Conservation (phyloP, 2,888 invertebrate genomes). For the Linyphia triangularis region DNA sequence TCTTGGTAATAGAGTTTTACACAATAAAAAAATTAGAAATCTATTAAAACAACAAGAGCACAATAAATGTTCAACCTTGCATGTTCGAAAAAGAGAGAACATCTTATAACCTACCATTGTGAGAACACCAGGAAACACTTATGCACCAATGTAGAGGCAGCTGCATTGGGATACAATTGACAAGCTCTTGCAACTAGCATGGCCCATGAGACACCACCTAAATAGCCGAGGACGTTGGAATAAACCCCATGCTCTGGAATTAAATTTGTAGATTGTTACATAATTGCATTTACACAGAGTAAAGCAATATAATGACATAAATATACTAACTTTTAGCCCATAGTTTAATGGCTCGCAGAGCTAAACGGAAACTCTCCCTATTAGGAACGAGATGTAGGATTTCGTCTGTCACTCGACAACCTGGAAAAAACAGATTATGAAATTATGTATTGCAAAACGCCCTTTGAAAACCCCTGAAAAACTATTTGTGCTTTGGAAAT, state of each 20-base stretch:
- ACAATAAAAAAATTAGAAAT: too few species aligned
- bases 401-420: conserved; percentile 99
- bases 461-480: too few species aligned
- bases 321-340: conserved; percentile 94
- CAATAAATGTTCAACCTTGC: not conserved
- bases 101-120: conserved; percentile 85
- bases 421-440: conserved; percentile 78
- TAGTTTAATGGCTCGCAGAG: conserved; percentile 95
- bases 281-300: too few species aligned
- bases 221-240: conserved; percentile 97
- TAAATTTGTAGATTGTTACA: not conserved
- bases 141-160: conserved; percentile 95
- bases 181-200: conserved; percentile 99
- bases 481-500: too few species aligned
- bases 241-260: conserved; percentile 93
- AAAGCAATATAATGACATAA: too few species aligned
- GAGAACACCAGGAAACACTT: conserved; percentile 99
- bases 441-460: too few species aligned
- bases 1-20: too few species aligned
- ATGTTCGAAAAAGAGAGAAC: not conserved
- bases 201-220: conserved; percentile 99
- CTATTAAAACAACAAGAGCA: too few species aligned
- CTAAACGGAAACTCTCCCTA: conserved; percentile 94
- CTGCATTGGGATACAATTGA: conserved; percentile 98
- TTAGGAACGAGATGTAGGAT: conserved; percentile 97